Percentiles rank a stretch among this genome's conserved stretches.
Conservation (phyloP, 2,888 invertebrate species). For the Lissonota sp. region DNA sequence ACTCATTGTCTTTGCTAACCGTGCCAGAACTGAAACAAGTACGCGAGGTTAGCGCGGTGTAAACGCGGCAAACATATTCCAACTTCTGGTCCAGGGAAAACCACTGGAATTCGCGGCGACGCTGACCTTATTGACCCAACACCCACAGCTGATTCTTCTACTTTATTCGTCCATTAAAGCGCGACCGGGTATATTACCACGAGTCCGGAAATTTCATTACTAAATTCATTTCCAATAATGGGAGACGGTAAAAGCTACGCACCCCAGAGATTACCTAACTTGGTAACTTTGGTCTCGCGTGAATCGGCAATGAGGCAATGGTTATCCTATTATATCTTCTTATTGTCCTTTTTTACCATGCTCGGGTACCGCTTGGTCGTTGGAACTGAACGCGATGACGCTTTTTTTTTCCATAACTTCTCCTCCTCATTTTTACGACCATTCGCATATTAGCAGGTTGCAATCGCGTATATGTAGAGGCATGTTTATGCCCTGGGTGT, state of each 20-base stretch:
- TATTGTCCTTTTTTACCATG: background rate
- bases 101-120: conserved; percentile 14
- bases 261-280: conserved; percentile 13
- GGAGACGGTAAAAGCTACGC: conserved; percentile 15
- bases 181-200: conserved; percentile 57
- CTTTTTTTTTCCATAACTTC: conserved; percentile 6
- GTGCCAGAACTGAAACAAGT: background rate
- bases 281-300: conserved; percentile 2
- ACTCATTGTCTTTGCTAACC: conserved; percentile 78
- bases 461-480: conserved; percentile 51
- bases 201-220: conserved; percentile 47
- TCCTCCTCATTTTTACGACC: conserved; percentile 63
- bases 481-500: conserved; percentile 58
- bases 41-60: no score
- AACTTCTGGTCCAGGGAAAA: conserved; percentile 11
- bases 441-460: conserved; percentile 51
- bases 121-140: conserved; percentile 81
- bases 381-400: background rate
- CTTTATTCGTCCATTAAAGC: conserved; percentile 80
- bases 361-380: conserved; percentile 7
- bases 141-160: conserved; percentile 67
- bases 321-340: conserved; percentile 4
- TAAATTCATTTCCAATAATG: conserved; percentile 72
- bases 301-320: conserved; percentile 20
- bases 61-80: background rate